phyloP scores from a whole-genome alignment of 1,140 invertebrate species.

The Zeugodacus cucurbitae region DNA sequence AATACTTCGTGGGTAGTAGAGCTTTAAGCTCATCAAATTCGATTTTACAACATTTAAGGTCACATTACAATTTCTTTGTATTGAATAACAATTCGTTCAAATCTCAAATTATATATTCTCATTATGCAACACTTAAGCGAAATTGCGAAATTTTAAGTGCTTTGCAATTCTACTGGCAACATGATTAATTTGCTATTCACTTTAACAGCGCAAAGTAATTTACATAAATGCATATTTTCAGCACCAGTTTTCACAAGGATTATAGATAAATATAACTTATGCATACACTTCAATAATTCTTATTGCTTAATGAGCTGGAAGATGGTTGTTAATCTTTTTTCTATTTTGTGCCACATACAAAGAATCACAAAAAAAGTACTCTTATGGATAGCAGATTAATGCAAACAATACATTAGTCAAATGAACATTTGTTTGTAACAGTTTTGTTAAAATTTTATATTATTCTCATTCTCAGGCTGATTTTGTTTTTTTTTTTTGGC shows the following conservation, averaged over 20 bases:
- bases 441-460: background rate
- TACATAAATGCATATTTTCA: slow-evolving; percentile 33
- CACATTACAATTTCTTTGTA: too few species aligned
- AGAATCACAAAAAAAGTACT: background rate
- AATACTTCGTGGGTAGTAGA: too few species aligned
- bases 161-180: background rate
- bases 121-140: background rate
- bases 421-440: background rate
- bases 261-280: slow-evolving; percentile 15
- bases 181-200: background rate
- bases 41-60: too few species aligned
- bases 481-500: background rate
- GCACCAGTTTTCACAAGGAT: background rate
- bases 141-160: background rate
- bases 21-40: too few species aligned
- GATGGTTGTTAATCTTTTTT: slow-evolving; percentile 32
- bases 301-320: slow-evolving; percentile 27
- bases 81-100: too few species aligned
- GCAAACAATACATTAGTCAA: background rate
- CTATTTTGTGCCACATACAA: background rate
- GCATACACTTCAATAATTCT: slow-evolving; percentile 34
- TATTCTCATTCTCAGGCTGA: too few species aligned
- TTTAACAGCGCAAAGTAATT: background rate
- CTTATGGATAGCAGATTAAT: background rate
- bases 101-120: too few species aligned